phyloP scores from a whole-genome alignment of 1,140 invertebrate species.

The Tribolium madens region DNA sequence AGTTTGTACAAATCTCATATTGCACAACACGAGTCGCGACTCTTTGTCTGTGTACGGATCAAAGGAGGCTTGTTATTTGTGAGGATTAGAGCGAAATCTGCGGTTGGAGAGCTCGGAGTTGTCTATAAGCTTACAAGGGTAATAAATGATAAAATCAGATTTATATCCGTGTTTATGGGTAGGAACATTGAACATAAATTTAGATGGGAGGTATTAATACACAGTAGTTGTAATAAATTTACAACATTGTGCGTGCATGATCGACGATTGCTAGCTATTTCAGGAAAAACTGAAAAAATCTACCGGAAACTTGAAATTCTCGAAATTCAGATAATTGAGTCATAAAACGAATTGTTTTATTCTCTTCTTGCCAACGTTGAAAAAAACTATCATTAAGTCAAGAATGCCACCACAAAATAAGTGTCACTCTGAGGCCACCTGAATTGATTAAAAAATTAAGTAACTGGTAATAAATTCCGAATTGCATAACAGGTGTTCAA shows the following conservation, averaged over 20 bases:
- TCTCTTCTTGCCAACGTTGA: too few relatives aligned
- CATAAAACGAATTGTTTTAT: not conserved
- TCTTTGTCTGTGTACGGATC: not conserved
- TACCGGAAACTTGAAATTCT: too few relatives aligned
- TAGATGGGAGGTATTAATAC: constrained; percentile 29
- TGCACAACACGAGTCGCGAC: not conserved
- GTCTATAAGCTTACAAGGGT: constrained; percentile 38
- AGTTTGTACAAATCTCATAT: not conserved
- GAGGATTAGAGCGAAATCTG: not conserved
- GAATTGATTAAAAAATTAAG: not conserved
- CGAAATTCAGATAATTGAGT: not conserved
- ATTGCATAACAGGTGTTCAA: not conserved
- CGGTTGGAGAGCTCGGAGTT: not conserved
- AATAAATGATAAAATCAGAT: constrained; percentile 51
- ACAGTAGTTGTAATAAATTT: constrained; percentile 43
- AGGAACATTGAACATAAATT: constrained; percentile 35
- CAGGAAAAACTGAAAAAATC: not conserved
- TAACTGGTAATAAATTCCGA: not conserved
- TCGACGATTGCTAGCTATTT: not conserved
- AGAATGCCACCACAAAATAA: too few relatives aligned
- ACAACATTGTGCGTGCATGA: constrained; percentile 33
- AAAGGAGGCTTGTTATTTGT: not conserved
- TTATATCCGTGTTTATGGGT: constrained; percentile 45
- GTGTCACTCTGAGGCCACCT: not conserved
- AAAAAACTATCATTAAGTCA: too few relatives aligned